Evolutionary conservation across 2,888 invertebrate species (phyloP), one percentile per base, ranked within the genome.

Genomic region (Drosophila engyochracea): DNA sequence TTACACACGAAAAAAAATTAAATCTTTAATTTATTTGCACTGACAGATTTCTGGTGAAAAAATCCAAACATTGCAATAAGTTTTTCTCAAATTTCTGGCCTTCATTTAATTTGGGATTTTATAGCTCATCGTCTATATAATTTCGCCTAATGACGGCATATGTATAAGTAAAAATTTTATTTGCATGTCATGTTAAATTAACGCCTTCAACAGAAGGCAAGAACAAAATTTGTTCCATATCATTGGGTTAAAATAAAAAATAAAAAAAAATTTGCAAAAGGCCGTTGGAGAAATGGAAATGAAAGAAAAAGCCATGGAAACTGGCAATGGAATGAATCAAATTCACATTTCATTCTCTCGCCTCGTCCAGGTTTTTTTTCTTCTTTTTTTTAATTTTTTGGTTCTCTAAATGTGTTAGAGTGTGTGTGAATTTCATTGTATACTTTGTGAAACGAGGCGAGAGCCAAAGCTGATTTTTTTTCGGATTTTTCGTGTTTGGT

Each of bases 171-270:
- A 75, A 9, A 82, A 68, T 83, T 84, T 72, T 77, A 86, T 86
- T 86, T 86, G 89, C 86, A 84, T 86, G 82, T 86, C 86, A 89
- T 89, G 89, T 87, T 88, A 85, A 88, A 88, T 88, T 83, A 88
- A 90, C 88, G 86, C 83, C 87, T 81, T 75, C 87, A 74, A 72
- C 62, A 77, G 59, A 65, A 73, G 61, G 65, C 30, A 53, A 64
- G 55, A 68, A 51, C 62, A 59, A 65, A 31, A 58, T 49, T 47
- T 61, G 10, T 31, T 51, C 33, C 31, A 64, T 22, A 33, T 65
- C 31, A 61, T 47, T 37, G 58, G 5, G 49, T 58, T 65, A 49
- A 33, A 73, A 78, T 9, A 84, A 72, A 76, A 49, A 28, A 44
- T 30, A 51, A 47, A 53, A 61, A 4, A 10, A 61, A 30, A 30